A percentile compares a stretch with the other conserved stretches of the same genome.
Evolutionary conservation across 2,113 vertebrate genomes (phyloP).

Genomic region (Vulpes lagopus): DNA sequence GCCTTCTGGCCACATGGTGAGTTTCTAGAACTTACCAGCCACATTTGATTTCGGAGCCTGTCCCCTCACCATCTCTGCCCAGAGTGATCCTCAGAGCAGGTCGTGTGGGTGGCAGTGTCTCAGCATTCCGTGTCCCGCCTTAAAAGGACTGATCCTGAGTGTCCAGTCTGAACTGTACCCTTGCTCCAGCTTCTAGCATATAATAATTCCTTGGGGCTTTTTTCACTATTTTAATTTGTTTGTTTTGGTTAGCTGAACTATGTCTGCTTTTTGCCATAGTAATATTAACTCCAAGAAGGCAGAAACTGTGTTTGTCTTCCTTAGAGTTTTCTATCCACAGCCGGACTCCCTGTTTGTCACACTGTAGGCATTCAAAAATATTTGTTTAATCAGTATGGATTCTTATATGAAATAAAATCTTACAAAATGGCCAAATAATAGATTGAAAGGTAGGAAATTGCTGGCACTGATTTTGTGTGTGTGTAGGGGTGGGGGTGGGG

Average conservation of each 20-base stretch:
- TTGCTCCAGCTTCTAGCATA: background rate
- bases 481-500: too few relatives aligned
- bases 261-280: background rate
- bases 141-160: background rate
- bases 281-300: background rate
- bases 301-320: background rate
- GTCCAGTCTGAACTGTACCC: background rate
- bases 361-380: background rate
- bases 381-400: slow-evolving; percentile 21
- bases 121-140: background rate
- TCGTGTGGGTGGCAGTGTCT: background rate
- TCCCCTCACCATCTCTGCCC: background rate
- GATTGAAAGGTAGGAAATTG: background rate
- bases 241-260: background rate
- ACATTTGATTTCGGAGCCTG: background rate
- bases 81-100: background rate
- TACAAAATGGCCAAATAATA: background rate
- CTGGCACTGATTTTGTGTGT: background rate
- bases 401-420: slow-evolving; percentile 17
- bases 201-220: background rate
- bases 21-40: background rate
- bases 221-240: background rate
- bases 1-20: background rate
- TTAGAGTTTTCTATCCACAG: background rate
- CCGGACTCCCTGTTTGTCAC: background rate